A percentile compares a stretch with the other conserved stretches of the same genome.
phyloP scores from a whole-genome alignment of 37 sponge, comb jelly and placozoan genomes.

The Halichondria panicea region DNA sequence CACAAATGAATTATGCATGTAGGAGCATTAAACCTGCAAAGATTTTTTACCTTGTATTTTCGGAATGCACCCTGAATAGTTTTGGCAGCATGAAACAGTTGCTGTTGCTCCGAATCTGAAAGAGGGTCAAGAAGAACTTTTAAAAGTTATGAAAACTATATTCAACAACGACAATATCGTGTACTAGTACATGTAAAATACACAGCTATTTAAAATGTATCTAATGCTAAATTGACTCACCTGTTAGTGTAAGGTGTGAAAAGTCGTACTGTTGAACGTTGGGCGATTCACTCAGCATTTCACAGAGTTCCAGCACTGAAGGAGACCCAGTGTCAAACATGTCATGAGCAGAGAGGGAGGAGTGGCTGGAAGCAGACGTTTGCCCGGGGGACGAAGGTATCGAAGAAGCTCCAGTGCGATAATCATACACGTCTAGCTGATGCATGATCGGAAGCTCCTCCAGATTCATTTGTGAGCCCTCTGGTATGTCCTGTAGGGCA shows the following conservation, averaged over 20 bases:
- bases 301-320: constrained; percentile 59
- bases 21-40: too few species aligned
- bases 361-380: constrained; percentile 39
- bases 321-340: constrained; percentile 42
- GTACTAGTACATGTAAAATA: background rate
- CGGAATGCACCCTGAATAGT: constrained; percentile 60
- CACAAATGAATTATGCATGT: too few species aligned
- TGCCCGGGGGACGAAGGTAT: constrained; percentile 44
- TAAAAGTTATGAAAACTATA: background rate
- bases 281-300: constrained; percentile 58
- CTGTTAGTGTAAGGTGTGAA: constrained; percentile 50
- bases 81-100: constrained; percentile 49
- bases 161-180: background rate
- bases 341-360: constrained; percentile 31
- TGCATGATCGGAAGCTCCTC: background rate
- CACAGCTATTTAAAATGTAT: background rate
- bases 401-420: constrained; percentile 23
- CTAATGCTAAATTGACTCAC: constrained; percentile 6
- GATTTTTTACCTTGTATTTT: constrained; percentile 44
- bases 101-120: constrained; percentile 55
- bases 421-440: background rate
- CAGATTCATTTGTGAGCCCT: constrained; percentile 12
- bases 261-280: constrained; percentile 53
- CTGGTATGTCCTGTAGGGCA: constrained; percentile 17
- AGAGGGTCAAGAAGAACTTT: background rate